These are phyloP conservation scores for Papilio polytes DNA, from an alignment of 1,140 invertebrate species.

Conservation along the genomic window DNA sequence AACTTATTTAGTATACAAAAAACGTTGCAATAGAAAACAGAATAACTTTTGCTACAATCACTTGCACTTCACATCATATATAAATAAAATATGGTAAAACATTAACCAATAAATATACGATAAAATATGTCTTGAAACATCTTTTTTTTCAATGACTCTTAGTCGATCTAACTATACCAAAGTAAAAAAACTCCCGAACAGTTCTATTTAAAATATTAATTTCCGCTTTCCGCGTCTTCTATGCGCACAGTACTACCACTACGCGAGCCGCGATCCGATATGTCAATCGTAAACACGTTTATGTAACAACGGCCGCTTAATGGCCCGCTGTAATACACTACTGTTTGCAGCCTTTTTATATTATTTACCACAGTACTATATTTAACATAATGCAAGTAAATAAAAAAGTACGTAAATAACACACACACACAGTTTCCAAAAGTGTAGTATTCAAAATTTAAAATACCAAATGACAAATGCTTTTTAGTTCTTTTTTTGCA, in stretches of 20 bases:
- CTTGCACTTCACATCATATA: too few species aligned
- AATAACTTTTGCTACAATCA: background rate
- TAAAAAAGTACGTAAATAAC: background rate
- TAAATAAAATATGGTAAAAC: too few species aligned
- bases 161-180: too few species aligned
- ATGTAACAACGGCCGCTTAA: conserved; percentile 20
- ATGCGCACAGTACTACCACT: background rate
- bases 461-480: background rate
- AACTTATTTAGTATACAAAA: background rate
- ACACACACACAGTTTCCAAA: background rate
- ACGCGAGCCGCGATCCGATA: conserved; percentile 28
- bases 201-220: background rate
- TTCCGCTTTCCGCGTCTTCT: background rate
- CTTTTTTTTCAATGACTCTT: too few species aligned
- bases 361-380: background rate
- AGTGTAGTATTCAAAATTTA: background rate
- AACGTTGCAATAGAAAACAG: background rate
- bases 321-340: background rate
- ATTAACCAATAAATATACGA: too few species aligned
- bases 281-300: conserved; percentile 36
- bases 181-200: too few species aligned
- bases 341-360: background rate
- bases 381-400: background rate
- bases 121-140: too few species aligned
- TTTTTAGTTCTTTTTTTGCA: background rate